phyloP scores from a whole-genome alignment of 2,888 invertebrate genomes.

The Stenodera caucasica region DNA sequence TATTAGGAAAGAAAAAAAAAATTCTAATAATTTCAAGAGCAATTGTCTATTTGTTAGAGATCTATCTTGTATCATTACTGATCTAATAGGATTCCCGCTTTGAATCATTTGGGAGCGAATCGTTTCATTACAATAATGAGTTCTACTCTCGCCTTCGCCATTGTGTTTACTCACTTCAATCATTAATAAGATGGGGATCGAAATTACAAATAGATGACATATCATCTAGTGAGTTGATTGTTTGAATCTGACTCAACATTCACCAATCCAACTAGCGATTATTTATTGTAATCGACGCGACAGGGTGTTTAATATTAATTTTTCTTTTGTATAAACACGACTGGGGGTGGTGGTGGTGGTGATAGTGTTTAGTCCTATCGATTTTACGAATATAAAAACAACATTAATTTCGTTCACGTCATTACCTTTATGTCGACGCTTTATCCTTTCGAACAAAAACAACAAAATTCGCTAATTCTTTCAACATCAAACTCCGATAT shows the following conservation, averaged over 20 bases:
- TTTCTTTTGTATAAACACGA: background rate
- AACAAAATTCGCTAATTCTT: background rate
- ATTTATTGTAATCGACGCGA: conserved; percentile 20
- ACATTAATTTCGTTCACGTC: conserved; percentile 14
- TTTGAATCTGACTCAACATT: conserved; percentile 31
- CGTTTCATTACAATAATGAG: conserved; percentile 51
- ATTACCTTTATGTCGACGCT: conserved; percentile 6
- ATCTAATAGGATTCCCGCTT: conserved; percentile 48
- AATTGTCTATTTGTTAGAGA: conserved; percentile 21
- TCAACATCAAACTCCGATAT: background rate
- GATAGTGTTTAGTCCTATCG: conserved; percentile 1
- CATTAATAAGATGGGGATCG: conserved; percentile 47
- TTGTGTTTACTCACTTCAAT: conserved; percentile 46
- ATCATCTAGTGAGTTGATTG: conserved; percentile 40
- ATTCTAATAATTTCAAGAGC: conserved; percentile 26
- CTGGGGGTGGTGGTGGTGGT: background rate
- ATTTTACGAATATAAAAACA: conserved; percentile 2
- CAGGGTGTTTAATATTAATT: conserved; percentile 11
- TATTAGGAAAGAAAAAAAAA: too few species aligned
- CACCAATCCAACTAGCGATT: conserved; percentile 13
- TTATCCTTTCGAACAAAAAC: background rate
- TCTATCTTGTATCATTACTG: conserved; percentile 42
- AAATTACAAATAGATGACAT: conserved; percentile 49
- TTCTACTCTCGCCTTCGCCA: conserved; percentile 41
- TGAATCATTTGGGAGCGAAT: conserved; percentile 46